Evolutionary conservation across 2,113 vertebrate species (phyloP), one percentile per base, ranked within the genome.

Genomic region (Cisticola juncidis): DNA sequence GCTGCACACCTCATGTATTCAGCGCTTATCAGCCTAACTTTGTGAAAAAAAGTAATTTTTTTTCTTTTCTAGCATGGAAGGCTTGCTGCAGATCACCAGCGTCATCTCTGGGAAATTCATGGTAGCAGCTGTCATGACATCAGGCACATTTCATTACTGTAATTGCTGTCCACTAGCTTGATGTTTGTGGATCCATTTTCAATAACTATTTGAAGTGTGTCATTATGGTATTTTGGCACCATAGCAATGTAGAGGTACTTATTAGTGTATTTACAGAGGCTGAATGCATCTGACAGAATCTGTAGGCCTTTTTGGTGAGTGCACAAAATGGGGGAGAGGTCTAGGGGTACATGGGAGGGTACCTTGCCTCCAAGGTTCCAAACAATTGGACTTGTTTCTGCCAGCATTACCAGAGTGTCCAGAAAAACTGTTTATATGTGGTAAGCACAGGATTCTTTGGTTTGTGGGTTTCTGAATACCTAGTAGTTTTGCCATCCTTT

Each of bases 21-120:
- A 42, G 58, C 0, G 0, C 9, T 82, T 25, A 14, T 2, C 9
- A 5, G n/a, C 9, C 9, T 70, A 83, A 45, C 58, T 74, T 87
- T 6, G 23, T 7, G 4, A 18, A 50, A 36, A 68, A n/a, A n/a
- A n/a, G n/a, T n/a, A n/a, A n/a, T n/a, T n/a, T n/a, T 0, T 0
- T 38, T 84, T 79, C 13, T 13, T 1, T 65, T 26, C 12, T 68
- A 16, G 4, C 62, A 7, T 80, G 42, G 31, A 69, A n/a, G 65
- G 23, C 53, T 80, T 89, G 25, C 33, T 17, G 2, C 25, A 68
- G 33, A 19, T 86, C 16, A 47, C 47, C 29, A 20, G 0, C 66
- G 10, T 38, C 0, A 28, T 18, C 29, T 50, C 42, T 58, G 79
- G 47, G 20, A 77, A 73, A 36, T 22, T 40, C 31, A 6, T 36